Evolutionary conservation across 2,888 invertebrate species (phyloP).

Genomic region (Clepsis dumicolana): DNA sequence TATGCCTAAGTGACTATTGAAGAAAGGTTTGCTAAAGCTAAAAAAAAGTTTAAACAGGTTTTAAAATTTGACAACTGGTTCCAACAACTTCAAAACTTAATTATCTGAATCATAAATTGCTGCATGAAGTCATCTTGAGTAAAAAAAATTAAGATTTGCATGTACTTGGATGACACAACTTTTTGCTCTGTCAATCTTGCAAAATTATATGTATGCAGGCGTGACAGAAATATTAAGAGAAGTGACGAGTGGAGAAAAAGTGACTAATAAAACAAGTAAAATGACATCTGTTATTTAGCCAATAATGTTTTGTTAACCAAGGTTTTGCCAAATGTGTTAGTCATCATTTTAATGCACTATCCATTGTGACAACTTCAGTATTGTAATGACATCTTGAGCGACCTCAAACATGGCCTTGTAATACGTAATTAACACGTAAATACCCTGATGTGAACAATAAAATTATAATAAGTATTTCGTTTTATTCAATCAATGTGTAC

Average conservation of each 20-base stretch:
- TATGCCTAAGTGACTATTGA: too few species aligned
- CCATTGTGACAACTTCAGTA: background rate
- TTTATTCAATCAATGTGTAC: background rate
- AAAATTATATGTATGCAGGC: background rate
- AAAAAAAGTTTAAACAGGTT: too few species aligned
- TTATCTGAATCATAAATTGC: too few species aligned
- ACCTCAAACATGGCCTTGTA: background rate
- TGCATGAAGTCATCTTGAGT: too few species aligned
- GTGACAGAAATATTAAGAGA: background rate
- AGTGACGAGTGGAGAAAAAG: background rate
- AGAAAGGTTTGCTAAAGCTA: too few species aligned
- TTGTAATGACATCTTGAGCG: constrained; percentile 4
- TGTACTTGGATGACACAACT: too few species aligned
- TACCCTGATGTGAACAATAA: background rate
- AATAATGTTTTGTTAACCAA: background rate
- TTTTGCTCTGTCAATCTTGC: background rate
- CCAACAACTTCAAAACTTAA: too few species aligned
- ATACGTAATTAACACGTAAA: background rate
- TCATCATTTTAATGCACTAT: background rate
- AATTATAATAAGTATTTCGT: background rate
- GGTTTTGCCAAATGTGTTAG: background rate
- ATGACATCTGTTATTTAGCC: too few species aligned
- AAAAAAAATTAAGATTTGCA: too few species aligned
- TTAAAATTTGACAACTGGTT: too few species aligned
- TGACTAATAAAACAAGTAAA: background rate